Conservation (phyloP, 2,888 invertebrate genomes). For the Platycheirus rosarum region DNA sequence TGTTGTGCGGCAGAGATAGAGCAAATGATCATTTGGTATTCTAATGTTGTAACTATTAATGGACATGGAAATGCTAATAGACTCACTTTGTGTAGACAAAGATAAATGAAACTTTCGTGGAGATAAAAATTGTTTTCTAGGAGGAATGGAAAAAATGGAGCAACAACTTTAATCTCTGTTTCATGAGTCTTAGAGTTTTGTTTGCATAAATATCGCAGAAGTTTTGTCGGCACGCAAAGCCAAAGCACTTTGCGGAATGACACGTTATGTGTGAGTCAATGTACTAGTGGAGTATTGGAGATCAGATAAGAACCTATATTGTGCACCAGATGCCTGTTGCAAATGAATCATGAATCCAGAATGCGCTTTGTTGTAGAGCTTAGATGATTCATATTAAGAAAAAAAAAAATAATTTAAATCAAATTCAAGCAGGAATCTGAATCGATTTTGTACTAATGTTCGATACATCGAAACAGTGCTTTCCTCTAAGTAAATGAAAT, state of each 20-base stretch:
- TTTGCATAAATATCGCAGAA: constrained; percentile 37
- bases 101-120: constrained; percentile 46
- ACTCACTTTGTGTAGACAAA: constrained; percentile 42
- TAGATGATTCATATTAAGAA: no score
- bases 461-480: no score
- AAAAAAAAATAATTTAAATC: no score
- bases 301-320: constrained; percentile 8
- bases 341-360: constrained; percentile 12
- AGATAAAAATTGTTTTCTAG: background rate
- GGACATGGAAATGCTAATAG: constrained; percentile 65
- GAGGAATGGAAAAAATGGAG: constrained; percentile 33
- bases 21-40: constrained; percentile 42
- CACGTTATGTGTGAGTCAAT: constrained; percentile 26
- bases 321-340: background rate
- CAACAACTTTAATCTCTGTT: constrained; percentile 56
- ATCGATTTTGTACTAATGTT: no score
- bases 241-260: constrained; percentile 29
- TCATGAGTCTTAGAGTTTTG: constrained; percentile 23
- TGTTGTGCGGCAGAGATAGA: background rate
- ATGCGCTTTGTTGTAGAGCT: no score
- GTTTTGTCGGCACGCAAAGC: background rate
- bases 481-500: no score
- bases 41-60: constrained; percentile 52
- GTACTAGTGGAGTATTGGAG: constrained; percentile 11
- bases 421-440: no score